These are phyloP conservation scores for Liopterus haemorrhoidalis DNA, from an alignment of 2,888 invertebrate species.

Conservation along the genomic window DNA sequence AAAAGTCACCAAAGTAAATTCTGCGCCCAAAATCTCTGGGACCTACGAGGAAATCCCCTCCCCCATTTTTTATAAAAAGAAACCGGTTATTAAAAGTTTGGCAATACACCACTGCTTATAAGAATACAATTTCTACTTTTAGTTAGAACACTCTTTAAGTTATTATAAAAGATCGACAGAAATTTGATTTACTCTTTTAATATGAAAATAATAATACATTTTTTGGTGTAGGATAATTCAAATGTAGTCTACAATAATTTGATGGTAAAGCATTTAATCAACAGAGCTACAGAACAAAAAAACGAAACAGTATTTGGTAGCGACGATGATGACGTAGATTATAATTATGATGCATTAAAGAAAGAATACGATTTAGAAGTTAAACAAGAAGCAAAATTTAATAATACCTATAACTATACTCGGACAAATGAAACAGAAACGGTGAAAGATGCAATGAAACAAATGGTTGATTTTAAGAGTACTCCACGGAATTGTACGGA, in stretches of 20 bases:
- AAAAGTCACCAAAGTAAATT: too few species aligned
- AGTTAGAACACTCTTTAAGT: background rate
- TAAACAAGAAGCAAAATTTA: slow-evolving; percentile 38
- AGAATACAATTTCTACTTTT: too few species aligned
- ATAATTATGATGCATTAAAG: slow-evolving; percentile 46
- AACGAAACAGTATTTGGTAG: slow-evolving; percentile 9
- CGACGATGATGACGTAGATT: slow-evolving; percentile 37
- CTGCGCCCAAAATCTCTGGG: too few species aligned
- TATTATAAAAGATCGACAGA: background rate
- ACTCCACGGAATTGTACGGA: slow-evolving; percentile 46
- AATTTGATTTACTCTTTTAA: too few species aligned
- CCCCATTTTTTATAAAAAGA: too few species aligned
- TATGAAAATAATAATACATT: too few species aligned
- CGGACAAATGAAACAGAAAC: slow-evolving; percentile 43
- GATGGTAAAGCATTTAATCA: slow-evolving; percentile 27
- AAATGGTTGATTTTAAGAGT: slow-evolving; percentile 40
- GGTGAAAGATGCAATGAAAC: slow-evolving; percentile 40
- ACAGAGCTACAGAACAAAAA: slow-evolving; percentile 10
- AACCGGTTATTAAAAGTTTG: too few species aligned
- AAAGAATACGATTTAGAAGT: slow-evolving; percentile 48
- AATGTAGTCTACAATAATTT: slow-evolving; percentile 29
- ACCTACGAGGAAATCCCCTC: too few species aligned
- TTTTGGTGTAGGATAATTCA: slow-evolving; percentile 23
- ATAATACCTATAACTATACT: slow-evolving; percentile 45
- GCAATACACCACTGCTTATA: too few species aligned